Evolutionary conservation across 2,888 invertebrate species (phyloP).

Genomic region (Dolichomitus sp.): DNA sequence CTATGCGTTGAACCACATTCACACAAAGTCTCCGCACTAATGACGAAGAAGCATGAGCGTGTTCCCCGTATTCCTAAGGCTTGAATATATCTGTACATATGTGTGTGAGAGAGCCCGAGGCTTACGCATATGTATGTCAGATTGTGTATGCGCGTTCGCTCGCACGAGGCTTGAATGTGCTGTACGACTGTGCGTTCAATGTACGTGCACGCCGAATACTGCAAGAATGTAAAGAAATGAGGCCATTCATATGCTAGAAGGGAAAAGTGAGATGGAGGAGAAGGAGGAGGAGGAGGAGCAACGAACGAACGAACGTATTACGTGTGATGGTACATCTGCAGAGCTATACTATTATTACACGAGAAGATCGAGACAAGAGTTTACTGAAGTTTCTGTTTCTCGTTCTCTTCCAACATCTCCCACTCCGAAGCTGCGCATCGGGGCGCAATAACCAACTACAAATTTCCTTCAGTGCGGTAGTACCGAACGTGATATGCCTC

Average conservation of each 20-base stretch:
- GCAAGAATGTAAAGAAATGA: slow-evolving; percentile 72
- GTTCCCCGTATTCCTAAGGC: background rate
- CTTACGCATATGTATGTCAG: slow-evolving; percentile 27
- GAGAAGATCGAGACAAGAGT: slow-evolving; percentile 22
- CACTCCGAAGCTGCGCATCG: background rate
- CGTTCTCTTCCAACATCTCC: slow-evolving; percentile 3
- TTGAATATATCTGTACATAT: background rate
- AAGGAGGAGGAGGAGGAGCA: slow-evolving; percentile 24
- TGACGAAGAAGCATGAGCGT: slow-evolving; percentile 57
- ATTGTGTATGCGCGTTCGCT: slow-evolving; percentile 25
- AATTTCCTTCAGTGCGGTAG: slow-evolving; percentile 25
- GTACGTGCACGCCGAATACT: background rate
- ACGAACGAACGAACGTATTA: slow-evolving; percentile 28
- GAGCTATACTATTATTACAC: slow-evolving; percentile 1
- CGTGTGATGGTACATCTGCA: slow-evolving; percentile 3
- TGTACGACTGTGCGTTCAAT: background rate
- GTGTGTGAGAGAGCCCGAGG: background rate
- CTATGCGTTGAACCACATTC: background rate
- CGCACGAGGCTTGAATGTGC: slow-evolving; percentile 6
- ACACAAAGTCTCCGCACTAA: slow-evolving; percentile 36
- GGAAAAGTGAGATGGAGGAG: slow-evolving; percentile 23
- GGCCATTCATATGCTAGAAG: slow-evolving; percentile 79
- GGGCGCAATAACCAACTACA: slow-evolving; percentile 14
- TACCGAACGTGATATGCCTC: slow-evolving; percentile 34
- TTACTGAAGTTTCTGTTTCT: slow-evolving; percentile 32